Conservation (phyloP, 1,140 invertebrate genomes). For the Drosophila busckii region DNA sequence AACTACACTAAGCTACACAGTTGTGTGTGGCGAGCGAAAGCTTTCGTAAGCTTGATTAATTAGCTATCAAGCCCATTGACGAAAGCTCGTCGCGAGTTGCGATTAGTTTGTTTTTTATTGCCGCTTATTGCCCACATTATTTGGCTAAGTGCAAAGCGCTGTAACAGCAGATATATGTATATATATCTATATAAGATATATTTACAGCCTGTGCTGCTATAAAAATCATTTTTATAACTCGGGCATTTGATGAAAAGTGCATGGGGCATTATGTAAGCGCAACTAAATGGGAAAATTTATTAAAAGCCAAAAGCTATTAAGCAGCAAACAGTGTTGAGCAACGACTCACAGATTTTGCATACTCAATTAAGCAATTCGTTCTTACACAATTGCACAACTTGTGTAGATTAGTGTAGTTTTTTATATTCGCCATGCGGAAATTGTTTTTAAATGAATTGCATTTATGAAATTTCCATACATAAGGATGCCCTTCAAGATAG, state of each 20-base stretch:
- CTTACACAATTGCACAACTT: not conserved
- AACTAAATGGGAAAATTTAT: constrained; percentile 18
- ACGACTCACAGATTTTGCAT: too few species aligned
- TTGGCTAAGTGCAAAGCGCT: constrained; percentile 61
- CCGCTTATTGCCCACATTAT: constrained; percentile 54
- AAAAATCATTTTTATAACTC: constrained; percentile 47
- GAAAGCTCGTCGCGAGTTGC: constrained; percentile 25
- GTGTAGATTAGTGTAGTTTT: constrained; percentile 32
- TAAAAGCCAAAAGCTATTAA: too few species aligned
- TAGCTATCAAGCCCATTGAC: constrained; percentile 30
- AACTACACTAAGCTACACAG: constrained; percentile 26
- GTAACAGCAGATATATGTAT: constrained; percentile 23
- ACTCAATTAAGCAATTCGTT: not conserved
- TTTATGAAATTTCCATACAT: constrained; percentile 69
- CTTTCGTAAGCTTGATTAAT: constrained; percentile 19
- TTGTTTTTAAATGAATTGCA: constrained; percentile 62
- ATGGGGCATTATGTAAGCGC: constrained; percentile 44
- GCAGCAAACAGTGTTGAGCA: too few species aligned
- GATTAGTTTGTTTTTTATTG: constrained; percentile 15
- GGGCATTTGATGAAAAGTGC: constrained; percentile 35
- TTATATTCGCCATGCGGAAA: constrained; percentile 52
- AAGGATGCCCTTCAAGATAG: constrained; percentile 71
- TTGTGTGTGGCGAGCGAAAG: too few species aligned
- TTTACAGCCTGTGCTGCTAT: too few species aligned
- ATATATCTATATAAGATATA: too few species aligned